A percentile compares a stretch with the other conserved stretches of the same genome.
phyloP scores from a whole-genome alignment of 2,113 vertebrate species.

The Bubo blakistoni region DNA sequence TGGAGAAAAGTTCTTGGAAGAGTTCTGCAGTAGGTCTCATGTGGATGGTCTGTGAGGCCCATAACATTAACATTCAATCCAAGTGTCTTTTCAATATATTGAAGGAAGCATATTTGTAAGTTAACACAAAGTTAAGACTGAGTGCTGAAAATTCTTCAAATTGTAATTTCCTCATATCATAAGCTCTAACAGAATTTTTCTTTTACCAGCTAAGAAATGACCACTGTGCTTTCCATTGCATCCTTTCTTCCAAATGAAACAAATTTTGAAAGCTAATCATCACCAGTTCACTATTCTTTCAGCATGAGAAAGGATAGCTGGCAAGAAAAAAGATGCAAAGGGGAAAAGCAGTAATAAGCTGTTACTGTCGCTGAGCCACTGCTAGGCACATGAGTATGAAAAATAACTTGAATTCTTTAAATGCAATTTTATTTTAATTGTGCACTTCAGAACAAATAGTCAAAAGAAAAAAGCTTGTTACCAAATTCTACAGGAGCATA shows the following conservation, averaged over 20 bases:
- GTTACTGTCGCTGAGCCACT: neutral
- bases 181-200: neutral
- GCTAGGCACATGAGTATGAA: neutral
- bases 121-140: neutral
- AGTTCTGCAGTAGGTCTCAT: neutral
- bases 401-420: slow-evolving; percentile 17
- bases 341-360: neutral
- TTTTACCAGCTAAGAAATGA: slow-evolving; percentile 2
- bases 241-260: slow-evolving; percentile 45
- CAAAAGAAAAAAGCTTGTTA: neutral
- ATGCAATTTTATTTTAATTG: neutral
- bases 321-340: neutral
- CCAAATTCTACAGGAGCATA: neutral
- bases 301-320: slow-evolving; percentile 18
- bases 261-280: slow-evolving; percentile 34
- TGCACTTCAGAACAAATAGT: neutral
- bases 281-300: slow-evolving; percentile 16
- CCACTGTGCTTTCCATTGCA: slow-evolving; percentile 34
- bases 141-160: neutral
- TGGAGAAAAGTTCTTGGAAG: neutral
- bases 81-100: neutral
- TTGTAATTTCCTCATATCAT: neutral
- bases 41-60: neutral
- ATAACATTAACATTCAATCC: neutral
- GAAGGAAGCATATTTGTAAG: neutral